Base-by-base conservation (phyloP, 2,888 invertebrate genomes). In the Ferrisia virgata region DNA sequence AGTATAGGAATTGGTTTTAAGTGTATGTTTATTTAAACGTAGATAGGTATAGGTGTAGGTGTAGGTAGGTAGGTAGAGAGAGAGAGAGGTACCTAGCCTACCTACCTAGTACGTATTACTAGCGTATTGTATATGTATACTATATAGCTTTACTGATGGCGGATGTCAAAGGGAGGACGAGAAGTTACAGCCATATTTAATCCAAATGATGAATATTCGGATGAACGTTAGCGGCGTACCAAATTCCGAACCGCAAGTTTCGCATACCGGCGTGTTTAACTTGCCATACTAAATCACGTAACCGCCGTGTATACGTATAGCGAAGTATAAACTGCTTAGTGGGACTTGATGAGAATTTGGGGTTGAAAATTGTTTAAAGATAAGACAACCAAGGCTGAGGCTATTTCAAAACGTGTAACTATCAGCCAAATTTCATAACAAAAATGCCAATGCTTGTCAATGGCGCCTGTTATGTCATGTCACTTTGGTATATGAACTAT, bases 281-380 rank as follows among this genome's bases (percentile, higher is more conserved):
- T 72, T 72, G 72, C 72, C 72, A 72, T 31, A 31, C 25, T 72
- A 72, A 72, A 72, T 72, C 72, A 72, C 72, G n/a, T 72, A 72
- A 72, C 72, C 72, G 72, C 72, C 33, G 11, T 64, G 28, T 64
- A 28, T 64, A 64, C 25, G 28, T 64, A 28, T 64, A 64, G 58
- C 58, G 58, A 64, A 64, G 58, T 64, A n/a, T n/a, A 64, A 64
- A 64, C 58, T 64, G 58, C 58, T 64, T 64, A 64, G 58, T 28
- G 58, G 28, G 72, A 33, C 72, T 72, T 72, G 72, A 72, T 33
- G 72, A 72, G 72, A 72, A 72, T 72, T 72, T 72, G 33, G 36
- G 72, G 72, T 72, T 72, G 72, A 33, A 72, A 72, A 72, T 72
- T 72, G 72, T 72, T 72, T 72, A 72, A 72, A 33, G 72, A 72